Evolutionary conservation across 2,888 invertebrate genomes (phyloP), one percentile per base, ranked within the genome.

Genomic region (Nemoura dubitans): DNA sequence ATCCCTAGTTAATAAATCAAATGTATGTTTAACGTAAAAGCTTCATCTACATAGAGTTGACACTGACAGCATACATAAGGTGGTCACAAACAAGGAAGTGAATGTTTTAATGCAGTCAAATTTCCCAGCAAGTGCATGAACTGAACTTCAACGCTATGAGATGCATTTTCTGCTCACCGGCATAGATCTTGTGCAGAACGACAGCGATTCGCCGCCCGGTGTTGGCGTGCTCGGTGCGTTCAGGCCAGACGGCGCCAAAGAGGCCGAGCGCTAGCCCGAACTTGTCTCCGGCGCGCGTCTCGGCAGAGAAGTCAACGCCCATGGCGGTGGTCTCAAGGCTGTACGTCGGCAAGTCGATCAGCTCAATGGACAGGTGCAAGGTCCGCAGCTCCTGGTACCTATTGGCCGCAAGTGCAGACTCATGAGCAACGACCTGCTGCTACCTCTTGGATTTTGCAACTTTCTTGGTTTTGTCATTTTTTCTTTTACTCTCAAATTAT

Each of bases 111-210:
- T n/a, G n/a, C n/a, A n/a, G n/a, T n/a, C n/a, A n/a, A n/a, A n/a
- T n/a, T n/a, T n/a, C n/a, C n/a, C n/a, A n/a, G n/a, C n/a, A n/a
- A n/a, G n/a, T n/a, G n/a, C n/a, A n/a, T n/a, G n/a, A n/a, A n/a
- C n/a, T n/a, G n/a, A n/a, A n/a, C n/a, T 2, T 27, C n/a, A 7
- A 25, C 26, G 5, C 2, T 5, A 76, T 21, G 2, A 36, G 3
- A 3, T 10, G 5, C 36, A 36, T 36, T 36, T 10, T 21, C 59
- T 7, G 59, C 59, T 81, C 28, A 81, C 81, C 81, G 2, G n/a
- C 28, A 28, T 81, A 81, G 7, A 81, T 81, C 81, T 81, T 81
- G 6, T 29, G 29, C 81, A 81, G 28, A n/a, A 14, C 27, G 28
- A 81, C n/a, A 30, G 29, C 7, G 30, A 81, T 30, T 2, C 81